phyloP scores from a whole-genome alignment of 35 echinoderm and acorn worm genomes.

The Lytechinus variegatus region DNA sequence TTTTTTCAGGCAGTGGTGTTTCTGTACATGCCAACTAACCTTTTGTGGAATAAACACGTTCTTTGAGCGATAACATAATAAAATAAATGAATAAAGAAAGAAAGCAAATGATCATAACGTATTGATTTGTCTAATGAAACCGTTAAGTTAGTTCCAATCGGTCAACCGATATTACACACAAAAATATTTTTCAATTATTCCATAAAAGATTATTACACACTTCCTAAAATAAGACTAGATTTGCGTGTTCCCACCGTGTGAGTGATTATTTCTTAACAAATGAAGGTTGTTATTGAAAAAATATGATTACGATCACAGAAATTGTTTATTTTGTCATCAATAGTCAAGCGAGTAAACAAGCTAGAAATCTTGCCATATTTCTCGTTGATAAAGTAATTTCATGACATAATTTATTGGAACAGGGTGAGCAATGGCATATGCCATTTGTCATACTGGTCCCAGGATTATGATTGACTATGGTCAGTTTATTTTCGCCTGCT shows the following conservation, averaged over 20 bases:
- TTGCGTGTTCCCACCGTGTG: slow-evolving; percentile 6
- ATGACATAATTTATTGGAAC: neutral
- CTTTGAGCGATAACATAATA: too few species aligned
- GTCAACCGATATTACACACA: neutral
- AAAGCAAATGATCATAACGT: too few species aligned
- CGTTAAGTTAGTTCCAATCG: neutral
- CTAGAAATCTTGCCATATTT: neutral
- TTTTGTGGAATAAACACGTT: too few species aligned
- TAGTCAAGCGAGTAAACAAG: neutral
- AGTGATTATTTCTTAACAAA: neutral
- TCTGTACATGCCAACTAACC: too few species aligned
- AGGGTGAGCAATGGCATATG: neutral
- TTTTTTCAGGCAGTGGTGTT: too few species aligned
- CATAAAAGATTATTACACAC: neutral
- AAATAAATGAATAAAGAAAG: too few species aligned
- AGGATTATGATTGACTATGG: neutral
- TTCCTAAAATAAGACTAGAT: neutral
- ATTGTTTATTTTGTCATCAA: slow-evolving; percentile 2
- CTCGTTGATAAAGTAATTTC: neutral
- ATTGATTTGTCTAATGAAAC: neutral
- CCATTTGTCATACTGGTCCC: neutral
- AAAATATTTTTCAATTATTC: too few species aligned
- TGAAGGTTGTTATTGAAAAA: neutral
- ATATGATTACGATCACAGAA: slow-evolving; percentile 1
- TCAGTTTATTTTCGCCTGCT: neutral